A percentile compares a stretch with the other conserved stretches of the same genome.
phyloP scores from a whole-genome alignment of 1,140 invertebrate species.

The Doryteuthis pealeii region DNA sequence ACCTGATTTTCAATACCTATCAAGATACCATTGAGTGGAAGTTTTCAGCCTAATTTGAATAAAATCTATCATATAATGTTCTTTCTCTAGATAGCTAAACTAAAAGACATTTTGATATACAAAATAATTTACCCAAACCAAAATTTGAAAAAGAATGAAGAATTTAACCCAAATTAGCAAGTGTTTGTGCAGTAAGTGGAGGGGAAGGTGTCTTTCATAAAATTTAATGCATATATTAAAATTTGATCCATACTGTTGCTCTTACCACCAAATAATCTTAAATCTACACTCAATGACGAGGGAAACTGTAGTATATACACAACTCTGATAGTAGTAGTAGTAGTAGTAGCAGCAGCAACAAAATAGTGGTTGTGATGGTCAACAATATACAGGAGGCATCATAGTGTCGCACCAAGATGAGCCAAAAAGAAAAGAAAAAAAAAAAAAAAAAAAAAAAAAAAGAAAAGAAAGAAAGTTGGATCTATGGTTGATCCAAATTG shows the following conservation, averaged over 20 bases:
- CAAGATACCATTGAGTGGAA: conserved; percentile 11
- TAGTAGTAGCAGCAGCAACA: too few relatives aligned
- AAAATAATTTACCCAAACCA: background rate
- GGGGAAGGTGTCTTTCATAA: too few relatives aligned
- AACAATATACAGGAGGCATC: background rate
- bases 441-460: background rate
- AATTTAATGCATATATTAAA: too few relatives aligned
- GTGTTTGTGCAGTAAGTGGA: too few relatives aligned
- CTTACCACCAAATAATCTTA: too few relatives aligned
- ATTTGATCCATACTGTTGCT: too few relatives aligned
- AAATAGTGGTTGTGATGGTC: too few relatives aligned
- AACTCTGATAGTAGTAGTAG: too few relatives aligned
- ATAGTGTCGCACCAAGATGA: background rate
- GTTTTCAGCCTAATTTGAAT: conserved; percentile 7
- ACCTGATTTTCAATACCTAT: conserved; percentile 8
- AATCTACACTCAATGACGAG: too few relatives aligned
- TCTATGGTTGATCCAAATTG: too few relatives aligned
- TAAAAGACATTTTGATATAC: background rate
- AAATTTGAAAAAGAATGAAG: background rate
- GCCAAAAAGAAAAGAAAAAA: background rate
- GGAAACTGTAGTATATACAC: too few relatives aligned
- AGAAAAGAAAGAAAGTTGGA: background rate
- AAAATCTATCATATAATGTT: background rate
- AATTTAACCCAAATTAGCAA: background rate
- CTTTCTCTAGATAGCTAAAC: background rate